phyloP scores from a whole-genome alignment of 2,888 invertebrate genomes.

The Scaptomyza caliginosa region DNA sequence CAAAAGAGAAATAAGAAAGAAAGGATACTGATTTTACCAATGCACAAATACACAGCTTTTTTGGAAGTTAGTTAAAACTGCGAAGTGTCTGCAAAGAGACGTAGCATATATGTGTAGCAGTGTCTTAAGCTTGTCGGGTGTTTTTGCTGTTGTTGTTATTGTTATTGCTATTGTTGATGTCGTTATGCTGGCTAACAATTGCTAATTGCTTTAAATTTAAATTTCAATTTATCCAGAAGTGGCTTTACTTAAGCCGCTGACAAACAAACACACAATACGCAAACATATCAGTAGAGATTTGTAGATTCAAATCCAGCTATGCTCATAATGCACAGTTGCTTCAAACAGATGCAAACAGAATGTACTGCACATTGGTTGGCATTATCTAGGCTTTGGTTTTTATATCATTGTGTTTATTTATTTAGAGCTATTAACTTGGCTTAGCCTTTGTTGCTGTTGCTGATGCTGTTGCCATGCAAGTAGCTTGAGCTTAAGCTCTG shows the following conservation, averaged over 20 bases:
- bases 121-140: conserved; percentile 25
- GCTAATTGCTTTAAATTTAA: conserved; percentile 76
- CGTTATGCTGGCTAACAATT: conserved; percentile 46
- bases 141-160: conserved; percentile 11
- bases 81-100: background rate
- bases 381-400: conserved; percentile 58
- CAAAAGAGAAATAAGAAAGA: background rate
- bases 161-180: conserved; percentile 20
- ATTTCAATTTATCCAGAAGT: conserved; percentile 67
- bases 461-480: background rate
- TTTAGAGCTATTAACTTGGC: conserved; percentile 59
- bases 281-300: background rate
- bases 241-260: conserved; percentile 63
- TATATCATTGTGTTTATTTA: conserved; percentile 60
- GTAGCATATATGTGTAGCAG: conserved; percentile 1
- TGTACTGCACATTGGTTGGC: conserved; percentile 52
- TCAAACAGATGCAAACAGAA: conserved; percentile 20
- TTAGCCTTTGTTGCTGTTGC: conserved; percentile 24
- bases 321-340: conserved; percentile 25
- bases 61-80: background rate
- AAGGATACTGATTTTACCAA: background rate
- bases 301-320: background rate
- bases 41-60: background rate
- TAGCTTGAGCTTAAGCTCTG: background rate
- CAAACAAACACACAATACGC: conserved; percentile 38